Base-by-base conservation (phyloP, 2,888 invertebrate species). In the Digitonthophagus gazella region DNA sequence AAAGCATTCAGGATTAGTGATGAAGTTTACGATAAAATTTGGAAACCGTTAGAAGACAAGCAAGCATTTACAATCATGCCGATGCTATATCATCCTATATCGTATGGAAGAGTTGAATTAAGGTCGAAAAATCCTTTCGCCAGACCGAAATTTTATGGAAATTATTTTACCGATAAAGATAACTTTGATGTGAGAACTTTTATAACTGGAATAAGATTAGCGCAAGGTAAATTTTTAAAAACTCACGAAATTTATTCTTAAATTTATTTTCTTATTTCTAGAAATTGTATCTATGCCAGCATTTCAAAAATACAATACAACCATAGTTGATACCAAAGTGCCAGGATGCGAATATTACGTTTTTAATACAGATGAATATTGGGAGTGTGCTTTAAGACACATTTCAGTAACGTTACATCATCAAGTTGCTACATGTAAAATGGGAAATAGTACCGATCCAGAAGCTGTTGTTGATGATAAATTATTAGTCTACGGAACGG, bases 121-220 rank as follows among this genome's bases (percentile, higher is more conserved):
- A 86, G 85, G 76, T 90, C 89, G 11, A 88, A 84, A 68, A 88
- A 93, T 79, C 93, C 94, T 0, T 86, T 87, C 74, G 86, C 88
- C 0, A 88, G 90, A 75, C 94, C 95, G 0, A 83, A 87, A 15
- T 85, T 95, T 66, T 88, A 93, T 73, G 91, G 93, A 0, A 93
- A 92, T 78, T 97, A 96, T 80, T 88, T 96, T 78, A 85, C 88
- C 0, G 86, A 90, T 76, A 84, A 85, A 2, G 81, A 75, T 16
- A 70, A 74, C 84, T 73, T 88, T 84, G 83, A 83, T 71, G 71
- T 81, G 1, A 78, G 75, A 70, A 79, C 80, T 2, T 78, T 82
- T 67, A 76, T 82, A 14, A 79, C 78, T 3, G 75, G 78, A 0
- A 81, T 87, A 14, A 84, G 87, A 72, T 83, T 84, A 74, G 83